These are phyloP conservation scores for Myripristis murdjan DNA, from an alignment of 2,797 vertebrate genomes.

Conservation along the genomic window DNA sequence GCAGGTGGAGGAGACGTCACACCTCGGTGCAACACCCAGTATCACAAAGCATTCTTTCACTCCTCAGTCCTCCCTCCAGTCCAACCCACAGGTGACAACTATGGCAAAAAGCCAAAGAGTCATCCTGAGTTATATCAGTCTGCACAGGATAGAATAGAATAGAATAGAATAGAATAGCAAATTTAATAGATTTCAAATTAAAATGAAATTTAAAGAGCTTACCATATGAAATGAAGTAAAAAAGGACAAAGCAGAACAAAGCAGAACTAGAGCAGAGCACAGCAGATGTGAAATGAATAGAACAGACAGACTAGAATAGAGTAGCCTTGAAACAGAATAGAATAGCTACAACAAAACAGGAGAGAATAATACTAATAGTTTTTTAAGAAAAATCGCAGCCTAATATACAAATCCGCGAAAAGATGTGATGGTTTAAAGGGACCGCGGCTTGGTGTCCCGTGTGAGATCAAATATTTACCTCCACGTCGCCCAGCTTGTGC, in stretches of 20 bases:
- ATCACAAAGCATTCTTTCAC: constrained; percentile 47
- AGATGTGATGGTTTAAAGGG: not conserved
- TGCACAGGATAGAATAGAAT: not conserved
- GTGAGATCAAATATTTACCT: constrained; percentile 43
- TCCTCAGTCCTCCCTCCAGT: not conserved
- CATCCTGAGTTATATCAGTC: not conserved
- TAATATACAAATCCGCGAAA: not conserved
- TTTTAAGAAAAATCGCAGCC: not conserved
- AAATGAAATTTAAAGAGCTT: too few species aligned
- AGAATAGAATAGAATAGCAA: too few species aligned
- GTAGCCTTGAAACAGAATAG: not conserved
- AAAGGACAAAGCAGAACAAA: not conserved
- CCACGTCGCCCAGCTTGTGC: constrained; percentile 40
- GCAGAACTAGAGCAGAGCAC: not conserved
- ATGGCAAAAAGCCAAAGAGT: not conserved
- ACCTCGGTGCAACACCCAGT: constrained; percentile 25
- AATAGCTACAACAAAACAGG: too few species aligned
- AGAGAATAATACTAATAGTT: too few species aligned
- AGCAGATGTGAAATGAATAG: not conserved
- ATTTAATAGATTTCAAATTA: too few species aligned
- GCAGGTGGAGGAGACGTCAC: constrained; percentile 28
- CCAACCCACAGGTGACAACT: not conserved
- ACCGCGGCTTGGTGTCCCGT: not conserved
- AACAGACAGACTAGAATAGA: not conserved
- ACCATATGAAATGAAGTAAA: not conserved